phyloP scores from a whole-genome alignment of 2,797 vertebrate genomes.

The Philypnodon macrostomus region DNA sequence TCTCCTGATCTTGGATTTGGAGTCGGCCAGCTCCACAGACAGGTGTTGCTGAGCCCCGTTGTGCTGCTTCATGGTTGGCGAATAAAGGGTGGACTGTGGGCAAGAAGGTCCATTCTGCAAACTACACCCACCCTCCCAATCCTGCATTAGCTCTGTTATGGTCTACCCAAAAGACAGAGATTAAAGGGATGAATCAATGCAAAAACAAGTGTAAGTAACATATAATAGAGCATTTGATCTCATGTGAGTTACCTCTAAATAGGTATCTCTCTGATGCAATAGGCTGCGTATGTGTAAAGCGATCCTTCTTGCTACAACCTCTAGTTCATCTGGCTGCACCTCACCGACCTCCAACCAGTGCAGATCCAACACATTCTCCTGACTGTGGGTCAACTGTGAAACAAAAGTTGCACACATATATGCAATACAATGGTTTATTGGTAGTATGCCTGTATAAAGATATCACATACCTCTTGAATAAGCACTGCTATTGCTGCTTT shows the following conservation, averaged over 20 bases:
- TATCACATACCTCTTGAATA: constrained; percentile 90
- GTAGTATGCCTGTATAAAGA: not conserved
- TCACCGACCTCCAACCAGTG: constrained; percentile 87
- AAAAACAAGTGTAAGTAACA: not conserved
- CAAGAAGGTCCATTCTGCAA: constrained; percentile 75
- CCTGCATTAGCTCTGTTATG: constrained; percentile 87
- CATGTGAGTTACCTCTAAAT: constrained; percentile 82
- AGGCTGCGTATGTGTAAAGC: constrained; percentile 82
- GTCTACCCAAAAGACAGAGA: constrained; percentile 66
- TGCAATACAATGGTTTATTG: not conserved
- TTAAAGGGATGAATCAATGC: not conserved
- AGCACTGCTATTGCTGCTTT: constrained; percentile 92
- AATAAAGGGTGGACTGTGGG: constrained; percentile 60
- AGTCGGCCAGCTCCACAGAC: constrained; percentile 89
- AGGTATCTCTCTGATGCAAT: constrained; percentile 87
- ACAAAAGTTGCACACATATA: not conserved
- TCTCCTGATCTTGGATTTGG: constrained; percentile 89
- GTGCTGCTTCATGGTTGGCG: constrained; percentile 68
- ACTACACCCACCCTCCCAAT: constrained; percentile 82
- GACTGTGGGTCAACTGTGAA: constrained; percentile 87
- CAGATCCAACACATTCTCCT: constrained; percentile 90
- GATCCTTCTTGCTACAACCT: constrained; percentile 82
- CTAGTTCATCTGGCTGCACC: constrained; percentile 82
- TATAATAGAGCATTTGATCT: not conserved
- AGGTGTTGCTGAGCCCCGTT: constrained; percentile 85